These are phyloP conservation scores for Scatophagus argus DNA, from an alignment of 2,113 vertebrate genomes.

Conservation along the genomic window DNA sequence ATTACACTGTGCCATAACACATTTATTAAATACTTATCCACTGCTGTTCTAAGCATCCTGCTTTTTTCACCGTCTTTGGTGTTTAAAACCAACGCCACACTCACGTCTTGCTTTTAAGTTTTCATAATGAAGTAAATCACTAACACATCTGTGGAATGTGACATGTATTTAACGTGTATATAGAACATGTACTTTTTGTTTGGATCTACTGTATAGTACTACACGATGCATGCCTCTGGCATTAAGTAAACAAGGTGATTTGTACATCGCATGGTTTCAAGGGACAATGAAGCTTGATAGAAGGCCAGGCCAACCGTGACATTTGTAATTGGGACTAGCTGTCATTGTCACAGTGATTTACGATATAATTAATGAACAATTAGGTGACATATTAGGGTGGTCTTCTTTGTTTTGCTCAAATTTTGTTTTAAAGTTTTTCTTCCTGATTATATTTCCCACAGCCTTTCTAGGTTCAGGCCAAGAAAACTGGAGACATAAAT, in stretches of 20 bases:
- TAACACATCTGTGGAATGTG: background rate
- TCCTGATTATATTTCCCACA: slow-evolving; percentile 8
- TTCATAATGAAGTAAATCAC: background rate
- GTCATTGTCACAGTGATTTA: slow-evolving; percentile 91
- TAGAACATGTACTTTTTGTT: background rate
- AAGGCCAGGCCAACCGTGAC: slow-evolving; percentile 69
- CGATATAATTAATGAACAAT: slow-evolving; percentile 92
- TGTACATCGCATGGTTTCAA: slow-evolving; percentile 56
- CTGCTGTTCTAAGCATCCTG: too few species aligned
- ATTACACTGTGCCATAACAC: background rate
- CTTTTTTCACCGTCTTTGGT: background rate
- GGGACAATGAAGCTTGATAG: slow-evolving; percentile 62
- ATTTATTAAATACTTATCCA: background rate
- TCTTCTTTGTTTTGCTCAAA: slow-evolving; percentile 64
- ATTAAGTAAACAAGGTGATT: slow-evolving; percentile 63
- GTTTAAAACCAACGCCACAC: background rate
- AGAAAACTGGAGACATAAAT: background rate
- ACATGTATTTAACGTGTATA: background rate
- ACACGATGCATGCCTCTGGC: background rate
- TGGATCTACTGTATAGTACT: background rate
- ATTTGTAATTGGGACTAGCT: slow-evolving; percentile 84
- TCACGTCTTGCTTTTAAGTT: background rate
- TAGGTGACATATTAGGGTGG: slow-evolving; percentile 82
- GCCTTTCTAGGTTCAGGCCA: background rate
- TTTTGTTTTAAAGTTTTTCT: slow-evolving; percentile 42